Evolutionary conservation across 1,140 invertebrate genomes (phyloP).

Genomic region (Polypedilum pembai): DNA sequence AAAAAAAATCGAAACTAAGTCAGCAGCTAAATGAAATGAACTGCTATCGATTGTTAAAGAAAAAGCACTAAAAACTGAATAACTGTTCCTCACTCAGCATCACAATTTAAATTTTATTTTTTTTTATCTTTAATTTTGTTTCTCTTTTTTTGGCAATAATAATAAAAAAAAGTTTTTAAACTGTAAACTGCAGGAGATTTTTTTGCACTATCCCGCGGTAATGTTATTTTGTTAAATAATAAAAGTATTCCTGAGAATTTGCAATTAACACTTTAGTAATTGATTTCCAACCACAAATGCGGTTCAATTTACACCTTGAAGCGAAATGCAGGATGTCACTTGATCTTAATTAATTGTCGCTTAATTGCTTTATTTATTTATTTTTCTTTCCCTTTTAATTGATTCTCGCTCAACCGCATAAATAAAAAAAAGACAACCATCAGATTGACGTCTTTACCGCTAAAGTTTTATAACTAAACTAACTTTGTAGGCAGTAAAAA

Average conservation of each 20-base stretch:
- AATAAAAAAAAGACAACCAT: neutral
- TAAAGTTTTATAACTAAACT: neutral
- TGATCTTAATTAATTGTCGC: too few relatives aligned
- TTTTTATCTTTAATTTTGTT: too few relatives aligned
- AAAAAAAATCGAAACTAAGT: neutral
- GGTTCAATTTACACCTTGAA: too few relatives aligned
- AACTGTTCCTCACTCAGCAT: conserved; percentile 6
- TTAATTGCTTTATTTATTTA: too few relatives aligned
- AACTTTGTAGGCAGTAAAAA: neutral
- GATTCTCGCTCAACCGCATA: too few relatives aligned
- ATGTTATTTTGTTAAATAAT: too few relatives aligned
- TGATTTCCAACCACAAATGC: too few relatives aligned
- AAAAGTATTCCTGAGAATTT: too few relatives aligned
- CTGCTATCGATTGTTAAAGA: neutral
- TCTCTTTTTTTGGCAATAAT: too few relatives aligned
- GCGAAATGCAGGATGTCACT: too few relatives aligned
- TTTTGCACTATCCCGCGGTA: neutral
- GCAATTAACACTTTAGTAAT: neutral
- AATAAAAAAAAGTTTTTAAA: neutral
- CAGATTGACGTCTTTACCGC: neutral
- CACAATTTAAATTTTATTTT: neutral
- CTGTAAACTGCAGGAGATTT: neutral
- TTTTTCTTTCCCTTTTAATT: too few relatives aligned
- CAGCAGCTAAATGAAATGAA: conserved; percentile 4
- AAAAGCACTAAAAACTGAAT: neutral